Evolutionary conservation across 2,113 vertebrate species (phyloP).

Genomic region (Halichoerus grypus): DNA sequence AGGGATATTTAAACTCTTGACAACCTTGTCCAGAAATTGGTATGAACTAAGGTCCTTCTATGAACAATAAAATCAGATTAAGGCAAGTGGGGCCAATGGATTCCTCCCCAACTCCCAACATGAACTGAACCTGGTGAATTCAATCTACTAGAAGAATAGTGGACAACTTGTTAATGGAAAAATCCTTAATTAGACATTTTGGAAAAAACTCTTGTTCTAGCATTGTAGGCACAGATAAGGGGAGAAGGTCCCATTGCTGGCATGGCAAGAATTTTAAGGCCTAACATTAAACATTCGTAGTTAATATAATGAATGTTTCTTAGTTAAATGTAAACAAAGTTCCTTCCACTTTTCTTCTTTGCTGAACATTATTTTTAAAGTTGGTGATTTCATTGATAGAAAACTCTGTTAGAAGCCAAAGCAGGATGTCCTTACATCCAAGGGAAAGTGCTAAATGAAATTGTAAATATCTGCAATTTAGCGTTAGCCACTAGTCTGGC

Average conservation of each 20-base stretch:
- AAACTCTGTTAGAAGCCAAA: conserved; percentile 73
- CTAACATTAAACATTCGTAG: neutral
- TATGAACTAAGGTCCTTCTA: neutral
- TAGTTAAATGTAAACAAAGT: conserved; percentile 32
- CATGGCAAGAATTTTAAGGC: neutral
- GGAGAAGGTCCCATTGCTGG: neutral
- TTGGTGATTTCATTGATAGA: conserved; percentile 59
- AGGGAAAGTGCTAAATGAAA: conserved; percentile 7
- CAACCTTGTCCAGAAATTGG: neutral
- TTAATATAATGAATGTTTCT: conserved; percentile 3
- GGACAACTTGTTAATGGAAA: neutral
- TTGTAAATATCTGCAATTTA: conserved; percentile 53
- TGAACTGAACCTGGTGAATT: conserved; percentile 32
- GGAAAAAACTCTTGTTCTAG: neutral
- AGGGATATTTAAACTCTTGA: neutral
- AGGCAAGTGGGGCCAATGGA: neutral
- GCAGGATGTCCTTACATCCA: conserved; percentile 19
- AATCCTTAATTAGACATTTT: neutral
- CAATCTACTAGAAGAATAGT: neutral
- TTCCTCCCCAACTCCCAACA: neutral
- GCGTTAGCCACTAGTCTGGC: conserved; percentile 17
- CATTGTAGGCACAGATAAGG: neutral
- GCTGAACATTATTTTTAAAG: conserved; percentile 57
- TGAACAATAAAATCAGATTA: conserved; percentile 21
- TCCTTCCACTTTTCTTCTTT: conserved; percentile 63